A percentile compares a stretch with the other conserved stretches of the same genome.
phyloP scores from a whole-genome alignment of 1,140 invertebrate genomes.

The Melipona quadrifasciata region DNA sequence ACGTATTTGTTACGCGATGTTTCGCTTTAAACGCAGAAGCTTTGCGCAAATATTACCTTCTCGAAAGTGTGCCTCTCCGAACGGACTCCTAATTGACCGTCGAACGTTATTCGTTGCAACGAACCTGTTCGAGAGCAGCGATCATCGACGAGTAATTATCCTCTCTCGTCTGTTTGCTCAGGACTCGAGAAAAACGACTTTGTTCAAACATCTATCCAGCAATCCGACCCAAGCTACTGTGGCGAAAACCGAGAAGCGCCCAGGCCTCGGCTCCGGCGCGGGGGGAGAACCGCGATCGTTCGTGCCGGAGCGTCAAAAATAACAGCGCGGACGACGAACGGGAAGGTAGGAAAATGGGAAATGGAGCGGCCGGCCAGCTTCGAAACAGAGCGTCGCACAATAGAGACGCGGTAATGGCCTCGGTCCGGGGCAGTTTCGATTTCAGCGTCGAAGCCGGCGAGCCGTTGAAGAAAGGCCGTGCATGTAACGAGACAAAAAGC shows the following conservation, averaged over 20 bases:
- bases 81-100: too few species aligned
- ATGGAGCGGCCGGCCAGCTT: slow-evolving; percentile 33
- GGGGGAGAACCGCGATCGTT: neutral
- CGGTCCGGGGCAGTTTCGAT: slow-evolving; percentile 60
- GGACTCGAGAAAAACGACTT: too few species aligned
- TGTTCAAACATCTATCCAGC: too few species aligned
- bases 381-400: slow-evolving; percentile 40
- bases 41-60: too few species aligned
- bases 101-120: too few species aligned
- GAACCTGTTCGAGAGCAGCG: too few species aligned
- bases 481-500: slow-evolving; percentile 61
- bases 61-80: too few species aligned
- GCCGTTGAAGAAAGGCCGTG: slow-evolving; percentile 52
- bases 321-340: neutral
- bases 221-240: too few species aligned
- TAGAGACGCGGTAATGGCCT: slow-evolving; percentile 56
- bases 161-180: too few species aligned
- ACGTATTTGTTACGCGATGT: neutral
- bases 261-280: too few species aligned
- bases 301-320: slow-evolving; percentile 10
- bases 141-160: too few species aligned
- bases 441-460: slow-evolving; percentile 55
- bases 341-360: slow-evolving; percentile 40
- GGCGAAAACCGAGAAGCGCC: neutral
- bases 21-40: too few species aligned